These are phyloP conservation scores for Drosophila tristis DNA, from an alignment of 1,140 invertebrate species.

Conservation along the genomic window DNA sequence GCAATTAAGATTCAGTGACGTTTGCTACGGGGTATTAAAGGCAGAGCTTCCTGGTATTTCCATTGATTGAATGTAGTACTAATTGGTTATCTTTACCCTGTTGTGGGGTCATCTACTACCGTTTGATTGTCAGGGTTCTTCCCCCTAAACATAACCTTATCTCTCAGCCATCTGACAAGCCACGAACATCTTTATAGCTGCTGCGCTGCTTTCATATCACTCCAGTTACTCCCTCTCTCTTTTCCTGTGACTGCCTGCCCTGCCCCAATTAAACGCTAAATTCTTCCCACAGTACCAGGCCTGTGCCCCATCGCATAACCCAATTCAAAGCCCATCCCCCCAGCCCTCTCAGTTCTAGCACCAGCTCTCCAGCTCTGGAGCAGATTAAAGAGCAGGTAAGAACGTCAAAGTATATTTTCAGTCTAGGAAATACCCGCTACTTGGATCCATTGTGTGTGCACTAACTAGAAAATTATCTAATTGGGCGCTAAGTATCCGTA, in stretches of 20 bases:
- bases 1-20: constrained; percentile 64
- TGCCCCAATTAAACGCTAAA: constrained; percentile 58
- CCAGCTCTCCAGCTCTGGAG: constrained; percentile 32
- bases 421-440: no score
- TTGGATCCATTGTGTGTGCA: no score
- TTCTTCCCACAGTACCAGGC: constrained; percentile 50
- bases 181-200: constrained; percentile 52
- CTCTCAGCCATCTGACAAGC: constrained; percentile 39
- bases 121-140: constrained; percentile 41
- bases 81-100: constrained; percentile 23
- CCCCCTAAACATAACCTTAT: constrained; percentile 51
- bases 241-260: constrained; percentile 1
- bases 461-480: no score
- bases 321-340: constrained; percentile 48
- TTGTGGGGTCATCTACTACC: constrained; percentile 37
- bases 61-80: constrained; percentile 35
- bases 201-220: constrained; percentile 6
- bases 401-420: no score
- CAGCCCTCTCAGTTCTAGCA: not conserved
- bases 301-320: constrained; percentile 37
- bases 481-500: no score
- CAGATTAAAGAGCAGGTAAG: constrained; percentile 27
- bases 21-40: not conserved
- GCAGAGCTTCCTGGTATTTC: not conserved
- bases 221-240: constrained; percentile 14